A percentile compares a stretch with the other conserved stretches of the same genome.
These are phyloP conservation scores for Phodopus roborovskii DNA, from an alignment of 2,113 vertebrate species.

Conservation along the genomic window DNA sequence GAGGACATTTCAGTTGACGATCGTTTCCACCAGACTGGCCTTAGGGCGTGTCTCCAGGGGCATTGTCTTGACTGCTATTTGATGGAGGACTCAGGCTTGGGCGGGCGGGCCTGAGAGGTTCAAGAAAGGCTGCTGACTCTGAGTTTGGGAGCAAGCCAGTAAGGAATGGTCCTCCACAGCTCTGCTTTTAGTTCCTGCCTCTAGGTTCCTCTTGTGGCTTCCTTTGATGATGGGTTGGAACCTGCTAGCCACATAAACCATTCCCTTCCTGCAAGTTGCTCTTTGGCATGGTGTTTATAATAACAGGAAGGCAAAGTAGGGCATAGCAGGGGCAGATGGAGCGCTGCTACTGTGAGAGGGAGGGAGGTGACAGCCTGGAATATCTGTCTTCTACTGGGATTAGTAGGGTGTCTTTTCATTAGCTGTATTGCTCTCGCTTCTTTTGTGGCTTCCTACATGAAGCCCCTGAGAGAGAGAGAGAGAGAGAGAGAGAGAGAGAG, in stretches of 20 bases:
- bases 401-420: accelerated
- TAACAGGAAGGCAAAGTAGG: background rate
- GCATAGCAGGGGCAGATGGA: background rate
- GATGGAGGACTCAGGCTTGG: background rate
- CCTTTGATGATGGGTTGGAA: background rate
- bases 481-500: background rate
- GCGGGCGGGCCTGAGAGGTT: background rate
- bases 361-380: background rate
- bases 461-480: background rate
- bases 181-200: background rate
- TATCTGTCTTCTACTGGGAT: background rate
- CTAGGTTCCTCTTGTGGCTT: background rate
- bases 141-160: background rate
- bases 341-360: background rate
- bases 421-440: accelerated
- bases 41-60: background rate
- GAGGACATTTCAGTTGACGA: background rate
- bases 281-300: background rate
- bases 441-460: background rate
- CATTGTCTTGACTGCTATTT: background rate
- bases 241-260: background rate
- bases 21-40: background rate
- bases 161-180: background rate
- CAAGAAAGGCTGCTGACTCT: background rate
- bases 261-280: background rate